Evolutionary conservation across 2,113 vertebrate species (phyloP).

Genomic region (Sinocyclocheilus anophthalmus): DNA sequence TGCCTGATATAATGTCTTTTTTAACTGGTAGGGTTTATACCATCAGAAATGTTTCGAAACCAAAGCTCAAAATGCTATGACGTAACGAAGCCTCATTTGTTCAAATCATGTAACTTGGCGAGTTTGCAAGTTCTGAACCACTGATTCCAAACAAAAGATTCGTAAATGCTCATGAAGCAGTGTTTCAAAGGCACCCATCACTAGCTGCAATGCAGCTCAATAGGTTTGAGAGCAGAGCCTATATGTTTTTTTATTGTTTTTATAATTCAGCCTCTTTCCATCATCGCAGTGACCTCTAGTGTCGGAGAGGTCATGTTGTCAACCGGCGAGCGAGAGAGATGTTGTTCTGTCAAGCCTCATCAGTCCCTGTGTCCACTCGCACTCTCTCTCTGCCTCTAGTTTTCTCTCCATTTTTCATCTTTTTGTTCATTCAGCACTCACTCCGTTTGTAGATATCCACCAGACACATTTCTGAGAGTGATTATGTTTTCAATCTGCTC

Average conservation of each 20-base stretch:
- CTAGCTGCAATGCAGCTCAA: too few species aligned
- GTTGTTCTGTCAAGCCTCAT: constrained; percentile 68
- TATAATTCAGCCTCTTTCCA: constrained; percentile 41
- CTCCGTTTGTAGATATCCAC: constrained; percentile 5
- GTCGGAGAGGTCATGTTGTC: constrained; percentile 53
- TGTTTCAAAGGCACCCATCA: background rate
- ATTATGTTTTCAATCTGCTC: constrained; percentile 46
- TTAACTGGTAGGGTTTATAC: too few species aligned
- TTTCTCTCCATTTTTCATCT: constrained; percentile 48
- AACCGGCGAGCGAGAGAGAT: constrained; percentile 47
- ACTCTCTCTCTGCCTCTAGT: constrained; percentile 17
- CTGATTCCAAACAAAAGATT: background rate
- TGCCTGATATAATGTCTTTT: too few species aligned
- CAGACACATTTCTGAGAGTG: constrained; percentile 36
- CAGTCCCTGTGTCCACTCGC: constrained; percentile 53
- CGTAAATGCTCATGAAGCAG: background rate
- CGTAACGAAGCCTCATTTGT: too few species aligned
- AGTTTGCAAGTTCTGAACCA: background rate
- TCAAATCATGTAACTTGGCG: too few species aligned
- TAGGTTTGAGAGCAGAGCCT: background rate
- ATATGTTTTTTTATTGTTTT: background rate
- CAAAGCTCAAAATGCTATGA: too few species aligned
- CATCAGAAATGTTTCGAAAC: too few species aligned
- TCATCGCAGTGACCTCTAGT: constrained; percentile 40
- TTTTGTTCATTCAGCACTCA: background rate